phyloP scores from a whole-genome alignment of 2,113 vertebrate species.

The Kobus ellipsiprymnus region DNA sequence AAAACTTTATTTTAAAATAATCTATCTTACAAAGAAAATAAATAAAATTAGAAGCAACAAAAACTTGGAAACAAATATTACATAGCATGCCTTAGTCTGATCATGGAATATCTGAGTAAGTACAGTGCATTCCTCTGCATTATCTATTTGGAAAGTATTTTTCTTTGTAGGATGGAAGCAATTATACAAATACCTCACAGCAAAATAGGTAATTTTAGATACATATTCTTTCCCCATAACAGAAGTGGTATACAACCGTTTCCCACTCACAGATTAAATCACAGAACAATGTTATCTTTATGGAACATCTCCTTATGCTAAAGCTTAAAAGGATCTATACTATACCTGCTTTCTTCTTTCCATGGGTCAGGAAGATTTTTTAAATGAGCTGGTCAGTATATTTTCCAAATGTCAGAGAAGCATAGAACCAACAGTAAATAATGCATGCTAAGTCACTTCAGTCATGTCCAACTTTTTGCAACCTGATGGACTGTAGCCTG shows the following conservation, averaged over 20 bases:
- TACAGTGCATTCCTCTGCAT: neutral
- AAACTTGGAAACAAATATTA: neutral
- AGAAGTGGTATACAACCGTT: neutral
- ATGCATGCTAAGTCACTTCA: neutral
- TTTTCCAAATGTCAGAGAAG: neutral
- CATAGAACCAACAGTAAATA: neutral
- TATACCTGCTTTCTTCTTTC: neutral
- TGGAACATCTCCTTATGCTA: neutral
- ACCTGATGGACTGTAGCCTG: neutral
- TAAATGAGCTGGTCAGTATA: neutral
- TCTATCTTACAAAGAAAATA: neutral
- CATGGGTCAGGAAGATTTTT: neutral
- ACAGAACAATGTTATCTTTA: constrained; percentile 5
- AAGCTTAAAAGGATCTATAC: neutral
- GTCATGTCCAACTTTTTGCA: neutral
- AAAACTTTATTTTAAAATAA: neutral
- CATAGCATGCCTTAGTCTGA: neutral
- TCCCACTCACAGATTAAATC: neutral
- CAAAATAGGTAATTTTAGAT: neutral
- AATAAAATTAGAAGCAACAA: neutral
- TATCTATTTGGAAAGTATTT: neutral
- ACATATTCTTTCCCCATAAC: neutral
- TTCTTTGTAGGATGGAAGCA: neutral
- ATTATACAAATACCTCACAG: neutral
- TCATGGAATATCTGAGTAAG: neutral